Conservation (phyloP, 2,888 invertebrate genomes). For the Vanessa cardui region DNA sequence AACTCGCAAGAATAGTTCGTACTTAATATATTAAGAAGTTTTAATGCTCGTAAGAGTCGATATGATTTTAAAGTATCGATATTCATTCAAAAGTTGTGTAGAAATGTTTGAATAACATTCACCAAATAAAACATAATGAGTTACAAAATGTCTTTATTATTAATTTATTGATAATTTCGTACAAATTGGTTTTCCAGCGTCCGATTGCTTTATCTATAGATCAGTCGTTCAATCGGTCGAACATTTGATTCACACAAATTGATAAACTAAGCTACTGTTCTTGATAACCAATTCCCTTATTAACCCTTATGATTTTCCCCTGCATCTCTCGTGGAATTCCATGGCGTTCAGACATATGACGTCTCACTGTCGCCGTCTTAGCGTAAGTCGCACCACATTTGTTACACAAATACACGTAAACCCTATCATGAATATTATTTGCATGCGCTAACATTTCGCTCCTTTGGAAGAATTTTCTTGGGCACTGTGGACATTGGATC, state of each 20-base stretch:
- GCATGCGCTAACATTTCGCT: slow-evolving; percentile 62
- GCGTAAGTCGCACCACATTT: slow-evolving; percentile 67
- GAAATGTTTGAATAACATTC: no score
- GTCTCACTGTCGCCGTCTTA: slow-evolving; percentile 60
- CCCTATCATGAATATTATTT: slow-evolving; percentile 66
- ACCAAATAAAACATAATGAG: no score
- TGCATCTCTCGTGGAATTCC: slow-evolving; percentile 68
- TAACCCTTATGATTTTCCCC: slow-evolving; percentile 61
- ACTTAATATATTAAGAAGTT: slow-evolving; percentile 7
- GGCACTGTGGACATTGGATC: slow-evolving; percentile 63
- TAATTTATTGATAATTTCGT: no score
- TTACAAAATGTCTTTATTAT: no score
- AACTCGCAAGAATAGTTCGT: slow-evolving; percentile 1
- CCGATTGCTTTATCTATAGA: no score
- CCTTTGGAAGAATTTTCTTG: slow-evolving; percentile 59
- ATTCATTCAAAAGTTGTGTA: no score
- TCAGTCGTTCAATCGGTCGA: no score
- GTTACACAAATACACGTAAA: slow-evolving; percentile 63
- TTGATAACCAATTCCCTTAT: slow-evolving; percentile 44
- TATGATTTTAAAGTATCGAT: slow-evolving; percentile 6
- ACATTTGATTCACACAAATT: no score
- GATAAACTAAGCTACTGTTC: slow-evolving; percentile 31
- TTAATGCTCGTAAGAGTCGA: neutral
- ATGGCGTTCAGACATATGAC: slow-evolving; percentile 66
- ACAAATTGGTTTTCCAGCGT: no score